Conservation (phyloP, 2,113 vertebrate species). For the Boulengeromyrus knoepffleri region DNA sequence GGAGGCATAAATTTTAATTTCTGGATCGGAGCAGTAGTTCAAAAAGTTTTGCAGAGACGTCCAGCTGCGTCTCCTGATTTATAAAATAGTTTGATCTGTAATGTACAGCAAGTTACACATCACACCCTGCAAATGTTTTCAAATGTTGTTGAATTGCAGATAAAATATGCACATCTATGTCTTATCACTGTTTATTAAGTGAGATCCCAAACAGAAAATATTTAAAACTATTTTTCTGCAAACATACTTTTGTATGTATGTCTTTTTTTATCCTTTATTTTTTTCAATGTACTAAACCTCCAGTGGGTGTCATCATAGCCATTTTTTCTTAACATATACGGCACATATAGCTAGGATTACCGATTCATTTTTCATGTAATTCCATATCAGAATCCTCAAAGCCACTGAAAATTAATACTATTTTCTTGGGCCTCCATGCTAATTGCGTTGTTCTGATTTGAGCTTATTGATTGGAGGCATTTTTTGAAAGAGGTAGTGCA, state of each 20-base stretch:
- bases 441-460: not conserved
- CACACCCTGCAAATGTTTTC: not conserved
- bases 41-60: not conserved
- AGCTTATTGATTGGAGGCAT: not conserved
- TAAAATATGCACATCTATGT: not conserved
- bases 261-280: not conserved
- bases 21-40: not conserved
- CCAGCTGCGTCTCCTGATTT: not conserved
- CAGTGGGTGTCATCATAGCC: slow-evolving; percentile 4
- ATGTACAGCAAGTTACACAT: not conserved
- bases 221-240: not conserved
- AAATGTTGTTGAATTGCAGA: not conserved
- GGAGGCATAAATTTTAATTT: not conserved
- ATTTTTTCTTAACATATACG: not conserved
- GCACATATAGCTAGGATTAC: not conserved
- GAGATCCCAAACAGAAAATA: not conserved
- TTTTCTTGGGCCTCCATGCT: not conserved
- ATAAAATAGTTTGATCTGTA: not conserved
- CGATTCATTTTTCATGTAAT: not conserved
- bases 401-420: not conserved
- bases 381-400: not conserved
- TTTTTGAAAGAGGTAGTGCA: not conserved
- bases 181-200: not conserved
- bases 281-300: not conserved
- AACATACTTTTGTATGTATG: not conserved